Conservation (phyloP, 2,113 vertebrate species). For the Brachionichthys hirsutus region DNA sequence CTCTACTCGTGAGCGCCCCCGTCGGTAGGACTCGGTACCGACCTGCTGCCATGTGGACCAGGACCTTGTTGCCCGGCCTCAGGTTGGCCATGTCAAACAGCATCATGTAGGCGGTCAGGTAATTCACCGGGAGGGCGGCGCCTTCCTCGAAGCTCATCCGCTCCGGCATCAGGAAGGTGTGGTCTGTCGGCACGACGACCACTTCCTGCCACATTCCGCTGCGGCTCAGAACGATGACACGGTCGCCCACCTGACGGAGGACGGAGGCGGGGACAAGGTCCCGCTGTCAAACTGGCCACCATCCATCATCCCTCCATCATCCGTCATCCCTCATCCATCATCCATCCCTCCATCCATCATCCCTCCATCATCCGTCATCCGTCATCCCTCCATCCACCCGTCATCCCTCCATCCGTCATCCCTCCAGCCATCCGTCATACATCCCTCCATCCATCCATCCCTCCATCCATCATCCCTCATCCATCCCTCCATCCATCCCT, state of each 20-base stretch:
- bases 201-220: constrained; percentile 89
- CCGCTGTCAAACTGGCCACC: constrained; percentile 28
- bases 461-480: too few species aligned
- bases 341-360: too few species aligned
- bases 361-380: too few species aligned
- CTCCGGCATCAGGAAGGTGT: constrained; percentile 85
- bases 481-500: too few species aligned
- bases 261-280: background rate
- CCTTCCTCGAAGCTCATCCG: constrained; percentile 92
- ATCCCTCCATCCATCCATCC: too few species aligned
- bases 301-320: constrained; percentile 60
- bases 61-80: constrained; percentile 86
- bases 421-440: too few species aligned
- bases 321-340: too few species aligned
- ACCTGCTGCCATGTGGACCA: constrained; percentile 98
- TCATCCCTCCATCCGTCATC: too few species aligned
- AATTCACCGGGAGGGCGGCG: constrained; percentile 86
- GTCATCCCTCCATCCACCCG: too few species aligned
- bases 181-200: constrained; percentile 69
- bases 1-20: too few species aligned
- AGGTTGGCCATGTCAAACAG: constrained; percentile 90
- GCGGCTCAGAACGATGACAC: constrained; percentile 82
- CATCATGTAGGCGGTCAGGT: constrained; percentile 91
- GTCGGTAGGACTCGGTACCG: too few species aligned
- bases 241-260: constrained; percentile 83